These are phyloP conservation scores for Sternarchorhynchus goeldii DNA, from an alignment of 2,797 vertebrate genomes.

Conservation along the genomic window DNA sequence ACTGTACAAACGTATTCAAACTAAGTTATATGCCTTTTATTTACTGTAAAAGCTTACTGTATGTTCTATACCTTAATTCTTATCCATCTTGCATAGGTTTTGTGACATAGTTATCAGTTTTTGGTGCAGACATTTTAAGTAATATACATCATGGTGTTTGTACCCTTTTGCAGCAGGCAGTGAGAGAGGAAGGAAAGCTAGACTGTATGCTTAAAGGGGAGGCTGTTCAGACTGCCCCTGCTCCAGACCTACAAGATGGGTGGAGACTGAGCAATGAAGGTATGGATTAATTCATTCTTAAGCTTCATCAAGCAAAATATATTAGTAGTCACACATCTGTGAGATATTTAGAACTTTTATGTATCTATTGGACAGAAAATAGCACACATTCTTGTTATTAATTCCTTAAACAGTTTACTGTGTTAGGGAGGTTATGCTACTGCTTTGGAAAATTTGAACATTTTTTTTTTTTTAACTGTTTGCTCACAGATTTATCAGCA, in stretches of 20 bases:
- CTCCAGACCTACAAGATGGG: constrained; percentile 58
- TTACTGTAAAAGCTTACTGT: too few relatives aligned
- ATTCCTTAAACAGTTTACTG: too few relatives aligned
- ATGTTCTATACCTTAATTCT: too few relatives aligned
- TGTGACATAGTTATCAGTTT: too few relatives aligned
- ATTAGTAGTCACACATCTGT: background rate
- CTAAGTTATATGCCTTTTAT: too few relatives aligned
- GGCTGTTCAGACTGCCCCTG: constrained; percentile 54
- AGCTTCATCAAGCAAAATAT: background rate
- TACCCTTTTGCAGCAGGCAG: constrained; percentile 53
- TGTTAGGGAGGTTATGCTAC: too few relatives aligned
- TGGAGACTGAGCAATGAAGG: constrained; percentile 71
- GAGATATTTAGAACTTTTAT: background rate
- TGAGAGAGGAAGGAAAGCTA: constrained; percentile 59
- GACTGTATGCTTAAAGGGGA: constrained; percentile 71
- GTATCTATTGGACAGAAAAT: background rate
- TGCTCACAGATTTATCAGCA: background rate
- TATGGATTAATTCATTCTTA: constrained; percentile 54
- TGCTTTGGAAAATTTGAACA: too few relatives aligned
- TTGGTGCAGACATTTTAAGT: background rate
- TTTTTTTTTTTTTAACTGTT: background rate
- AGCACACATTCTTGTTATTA: too few relatives aligned
- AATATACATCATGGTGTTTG: background rate
- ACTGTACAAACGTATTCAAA: too few relatives aligned
- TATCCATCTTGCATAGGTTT: too few relatives aligned